Evolutionary conservation across 2,113 vertebrate genomes (phyloP), one percentile per base, ranked within the genome.

Genomic region (Potamarius usumacintae): DNA sequence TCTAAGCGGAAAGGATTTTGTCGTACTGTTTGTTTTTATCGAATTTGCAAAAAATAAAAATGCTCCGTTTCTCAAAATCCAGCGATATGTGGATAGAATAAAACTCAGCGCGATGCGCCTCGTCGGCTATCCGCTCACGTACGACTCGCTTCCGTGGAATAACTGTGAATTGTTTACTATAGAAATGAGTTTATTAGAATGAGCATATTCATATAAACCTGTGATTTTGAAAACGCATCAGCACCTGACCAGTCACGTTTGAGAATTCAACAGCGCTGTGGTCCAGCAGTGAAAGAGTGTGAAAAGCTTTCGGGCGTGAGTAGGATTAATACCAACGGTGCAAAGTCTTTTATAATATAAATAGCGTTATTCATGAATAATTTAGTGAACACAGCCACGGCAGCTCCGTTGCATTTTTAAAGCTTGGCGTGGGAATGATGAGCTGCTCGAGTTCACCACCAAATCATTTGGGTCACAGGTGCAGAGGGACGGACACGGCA

Each of bases 401-500:
- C 34, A 48, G 78, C 63, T 69, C 62, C 15, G 14, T 15, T 86
- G 84, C 74, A 65, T 50, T 50, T 63, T 62, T 83, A 52, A 62
- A 86, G 74, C 60, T 9, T 53, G 63, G 63, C 14, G 15, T 77
- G 57, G 84, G 84, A 63, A 72, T 9, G 30, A 57, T 42, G 42
- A 42, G 42, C 42, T 42, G 42, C 42, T 42, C 42, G 42, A 42
- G 42, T 42, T 42, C 42, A 42, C 42, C 42, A 42, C 42, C 42
- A 42, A 42, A 42, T 79, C 63, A 11, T 86, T 58, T 71, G 52
- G 62, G 63, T 86, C 77, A 48, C 17, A 27, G 77, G 85, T 86
- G 63, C 52, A 71, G 30, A 27, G 27, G 52, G 65, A 67, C 25
- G 5, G 63, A 55, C 30, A 58, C 0, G 18, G 62, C 76, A 86